Evolutionary conservation across 2,113 vertebrate species (phyloP).

Genomic region (Tupaia tana): DNA sequence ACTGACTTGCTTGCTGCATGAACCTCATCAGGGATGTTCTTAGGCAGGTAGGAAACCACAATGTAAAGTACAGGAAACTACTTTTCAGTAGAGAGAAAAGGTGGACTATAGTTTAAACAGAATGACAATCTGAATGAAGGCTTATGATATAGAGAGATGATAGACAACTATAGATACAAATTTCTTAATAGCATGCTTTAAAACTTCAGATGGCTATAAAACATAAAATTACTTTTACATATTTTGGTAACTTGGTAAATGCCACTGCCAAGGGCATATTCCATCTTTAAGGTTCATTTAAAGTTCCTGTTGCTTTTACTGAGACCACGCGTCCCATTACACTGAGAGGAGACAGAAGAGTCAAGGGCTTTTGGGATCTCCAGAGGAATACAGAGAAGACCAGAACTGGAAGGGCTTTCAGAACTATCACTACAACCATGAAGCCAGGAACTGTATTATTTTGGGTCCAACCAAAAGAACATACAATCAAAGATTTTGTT

Average conservation of each 20-base stretch:
- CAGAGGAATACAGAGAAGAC: not conserved
- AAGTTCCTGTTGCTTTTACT: not conserved
- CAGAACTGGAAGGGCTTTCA: not conserved
- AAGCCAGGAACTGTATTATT: not conserved
- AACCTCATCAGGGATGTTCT: not conserved
- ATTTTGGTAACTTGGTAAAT: not conserved
- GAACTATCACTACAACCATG: not conserved
- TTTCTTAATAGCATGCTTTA: not conserved
- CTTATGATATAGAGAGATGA: accelerated
- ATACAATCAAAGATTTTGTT: not conserved
- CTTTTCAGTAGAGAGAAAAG: not conserved
- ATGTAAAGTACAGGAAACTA: not conserved
- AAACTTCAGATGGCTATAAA: not conserved
- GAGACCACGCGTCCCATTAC: not conserved
- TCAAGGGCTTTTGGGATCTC: not conserved
- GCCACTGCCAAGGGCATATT: too few relatives aligned
- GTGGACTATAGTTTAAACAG: not conserved
- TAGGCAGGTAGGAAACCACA: not conserved
- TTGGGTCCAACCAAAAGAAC: not conserved
- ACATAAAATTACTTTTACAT: not conserved
- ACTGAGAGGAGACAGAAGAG: not conserved
- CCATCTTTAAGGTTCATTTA: too few relatives aligned
- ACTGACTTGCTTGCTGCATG: not conserved
- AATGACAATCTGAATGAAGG: not conserved
- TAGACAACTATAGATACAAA: accelerated